Conservation (phyloP, 2,888 invertebrate species). For the Coecobrya sp. region DNA sequence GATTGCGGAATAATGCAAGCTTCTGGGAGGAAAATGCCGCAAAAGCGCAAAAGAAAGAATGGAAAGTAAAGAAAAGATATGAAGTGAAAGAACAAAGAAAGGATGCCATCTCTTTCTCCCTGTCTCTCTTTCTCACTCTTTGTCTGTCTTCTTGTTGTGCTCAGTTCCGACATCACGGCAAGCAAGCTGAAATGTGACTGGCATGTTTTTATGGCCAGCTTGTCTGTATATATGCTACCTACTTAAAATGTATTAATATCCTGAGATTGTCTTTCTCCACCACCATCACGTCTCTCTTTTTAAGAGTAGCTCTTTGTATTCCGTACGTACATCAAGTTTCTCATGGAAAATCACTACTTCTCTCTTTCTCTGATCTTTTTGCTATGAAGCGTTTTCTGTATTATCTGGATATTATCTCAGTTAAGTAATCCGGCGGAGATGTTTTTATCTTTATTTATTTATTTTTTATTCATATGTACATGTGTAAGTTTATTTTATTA, state of each 20-base stretch:
- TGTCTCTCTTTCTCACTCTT: not conserved
- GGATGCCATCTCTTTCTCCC: no score
- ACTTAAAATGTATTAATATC: not conserved
- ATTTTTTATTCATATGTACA: no score
- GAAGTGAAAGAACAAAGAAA: not conserved
- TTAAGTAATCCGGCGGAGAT: no score
- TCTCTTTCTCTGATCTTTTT: no score
- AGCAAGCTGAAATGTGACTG: slow-evolving; percentile 48
- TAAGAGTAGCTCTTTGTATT: no score
- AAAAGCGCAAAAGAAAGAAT: not conserved
- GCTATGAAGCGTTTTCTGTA: no score
- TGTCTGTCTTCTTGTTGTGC: not conserved
- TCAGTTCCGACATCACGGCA: not conserved
- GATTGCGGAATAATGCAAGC: slow-evolving; percentile 14
- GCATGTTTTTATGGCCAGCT: not conserved
- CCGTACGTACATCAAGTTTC: no score
- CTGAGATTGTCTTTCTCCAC: not conserved
- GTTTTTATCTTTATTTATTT: no score
- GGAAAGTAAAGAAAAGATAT: not conserved
- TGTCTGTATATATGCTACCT: not conserved
- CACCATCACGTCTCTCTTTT: not conserved
- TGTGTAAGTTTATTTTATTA: no score
- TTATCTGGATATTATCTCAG: no score
- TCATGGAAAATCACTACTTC: no score
- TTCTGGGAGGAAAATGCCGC: slow-evolving; percentile 10